These are phyloP conservation scores for Hippocampus zosterae DNA, from an alignment of 2,113 vertebrate species.

Conservation along the genomic window DNA sequence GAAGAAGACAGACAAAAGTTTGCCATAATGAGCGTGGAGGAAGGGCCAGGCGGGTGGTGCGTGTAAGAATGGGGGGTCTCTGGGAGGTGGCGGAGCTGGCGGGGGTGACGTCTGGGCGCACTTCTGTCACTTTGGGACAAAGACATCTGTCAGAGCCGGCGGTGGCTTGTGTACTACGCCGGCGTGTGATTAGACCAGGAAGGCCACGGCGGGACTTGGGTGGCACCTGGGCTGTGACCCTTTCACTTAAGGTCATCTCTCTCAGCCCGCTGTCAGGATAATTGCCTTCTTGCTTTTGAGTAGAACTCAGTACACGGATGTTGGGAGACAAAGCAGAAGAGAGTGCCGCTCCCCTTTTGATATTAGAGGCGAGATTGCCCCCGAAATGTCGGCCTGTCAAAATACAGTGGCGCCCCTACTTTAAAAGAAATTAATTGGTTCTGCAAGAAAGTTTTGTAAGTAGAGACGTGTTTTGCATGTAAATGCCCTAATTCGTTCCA, in stretches of 20 bases:
- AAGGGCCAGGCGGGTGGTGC: constrained; percentile 53
- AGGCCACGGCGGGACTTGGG: constrained; percentile 44
- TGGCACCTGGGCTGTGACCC: constrained; percentile 62
- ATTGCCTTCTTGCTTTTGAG: neutral
- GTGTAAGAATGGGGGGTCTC: constrained; percentile 46
- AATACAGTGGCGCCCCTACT: too few relatives aligned
- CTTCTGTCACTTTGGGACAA: constrained; percentile 71
- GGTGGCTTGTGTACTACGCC: constrained; percentile 33
- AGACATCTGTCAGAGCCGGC: constrained; percentile 71
- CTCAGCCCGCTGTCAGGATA: constrained; percentile 35
- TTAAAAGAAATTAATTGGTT: too few relatives aligned
- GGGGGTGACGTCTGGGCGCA: constrained; percentile 51
- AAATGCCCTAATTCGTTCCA: too few relatives aligned
- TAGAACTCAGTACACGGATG: neutral
- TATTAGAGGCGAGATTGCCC: neutral
- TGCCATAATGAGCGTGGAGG: constrained; percentile 67
- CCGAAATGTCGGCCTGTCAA: too few relatives aligned
- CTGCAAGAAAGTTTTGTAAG: too few relatives aligned
- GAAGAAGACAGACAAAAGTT: constrained; percentile 71
- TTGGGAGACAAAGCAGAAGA: neutral
- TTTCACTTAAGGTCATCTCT: constrained; percentile 33
- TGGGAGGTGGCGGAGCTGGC: constrained; percentile 49
- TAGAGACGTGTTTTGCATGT: too few relatives aligned
- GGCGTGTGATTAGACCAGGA: constrained; percentile 47
- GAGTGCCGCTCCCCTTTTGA: neutral